Percentiles rank a stretch among this genome's conserved stretches.
Conservation (phyloP, 2,797 vertebrate genomes). For the Periparus ater region DNA sequence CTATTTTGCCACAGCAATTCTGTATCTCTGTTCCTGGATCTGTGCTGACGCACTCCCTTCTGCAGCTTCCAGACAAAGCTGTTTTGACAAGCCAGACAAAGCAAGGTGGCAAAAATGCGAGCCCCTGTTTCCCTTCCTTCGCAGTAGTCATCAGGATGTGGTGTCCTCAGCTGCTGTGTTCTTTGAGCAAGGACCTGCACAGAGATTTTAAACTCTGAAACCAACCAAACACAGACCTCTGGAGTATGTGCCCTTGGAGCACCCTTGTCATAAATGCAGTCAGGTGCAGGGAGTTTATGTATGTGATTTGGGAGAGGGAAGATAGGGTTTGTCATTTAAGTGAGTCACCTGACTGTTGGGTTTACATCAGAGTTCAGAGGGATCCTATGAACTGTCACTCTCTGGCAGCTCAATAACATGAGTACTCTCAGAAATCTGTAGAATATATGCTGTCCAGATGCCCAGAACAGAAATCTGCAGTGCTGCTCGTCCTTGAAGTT, state of each 20-base stretch:
- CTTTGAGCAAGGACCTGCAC: neutral
- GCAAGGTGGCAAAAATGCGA: neutral
- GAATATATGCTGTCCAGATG: neutral
- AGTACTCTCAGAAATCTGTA: neutral
- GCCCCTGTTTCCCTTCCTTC: neutral
- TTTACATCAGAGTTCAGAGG: neutral
- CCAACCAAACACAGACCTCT: neutral
- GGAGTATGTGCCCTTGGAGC: neutral
- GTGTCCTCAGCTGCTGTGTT: neutral
- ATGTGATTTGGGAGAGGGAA: neutral
- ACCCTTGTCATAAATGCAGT: neutral
- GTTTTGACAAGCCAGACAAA: neutral
- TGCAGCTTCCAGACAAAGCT: slow-evolving; percentile 6
- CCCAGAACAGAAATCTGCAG: neutral
- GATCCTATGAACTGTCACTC: neutral
- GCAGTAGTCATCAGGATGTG: neutral
- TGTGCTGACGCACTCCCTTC: neutral
- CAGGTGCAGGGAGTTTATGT: neutral
- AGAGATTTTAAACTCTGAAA: neutral
- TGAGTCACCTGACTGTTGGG: neutral
- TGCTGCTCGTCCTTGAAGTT: neutral
- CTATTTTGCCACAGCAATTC: neutral
- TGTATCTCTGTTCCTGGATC: neutral
- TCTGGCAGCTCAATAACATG: neutral
- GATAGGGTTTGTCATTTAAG: neutral